Evolutionary conservation across 1,140 invertebrate species (phyloP), one percentile per base, ranked within the genome.

Genomic region (Armadillidium nasatum): DNA sequence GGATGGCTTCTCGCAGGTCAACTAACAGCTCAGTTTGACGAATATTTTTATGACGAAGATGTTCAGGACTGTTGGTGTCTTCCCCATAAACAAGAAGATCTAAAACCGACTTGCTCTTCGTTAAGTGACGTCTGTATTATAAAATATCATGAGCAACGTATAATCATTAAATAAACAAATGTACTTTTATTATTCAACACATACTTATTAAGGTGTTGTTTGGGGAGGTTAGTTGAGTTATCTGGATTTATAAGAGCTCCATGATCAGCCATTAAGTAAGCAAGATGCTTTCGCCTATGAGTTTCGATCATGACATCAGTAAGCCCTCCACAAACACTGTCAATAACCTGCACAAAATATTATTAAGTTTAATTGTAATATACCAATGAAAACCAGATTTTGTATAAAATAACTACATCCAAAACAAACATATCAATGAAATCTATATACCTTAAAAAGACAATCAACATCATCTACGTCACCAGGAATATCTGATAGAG

Each of bases 231-330:
- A 19, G 92, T 90, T 13, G 90, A 89, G 19, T 90, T 90, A 84
- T 94, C 92, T 0, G 94, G 94, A 86, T 97, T 96, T 72, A 97
- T 92, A 76, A 97, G 86, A 72, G 92, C 92, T 66, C 96, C 96
- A 84, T 96, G 94, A 85, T 98, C 94, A 23, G 94, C 92, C 95
- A 98, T 98, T 43, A 99, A 87, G 86, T 96, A 96, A 9, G 96
- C 96, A 80, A 97, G 87, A 85, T 97, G 95, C 80, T 95, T 89
- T 79, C 94, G 88, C 69, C 95, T 87, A 83, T 96, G 93, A 23
- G 94, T 94, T 83, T 97, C 95, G 60, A 97, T 90, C 70, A 94
- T 89, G 50, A 94, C 90, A 79, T 95, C 91, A 80, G 91, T 95
- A 67, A 97, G 15, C 81, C 83, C 79, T 83, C 83, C 67, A 85